A percentile compares a stretch with the other conserved stretches of the same genome.
phyloP scores from a whole-genome alignment of 2,888 invertebrate species.

The Chorisops tibialis region DNA sequence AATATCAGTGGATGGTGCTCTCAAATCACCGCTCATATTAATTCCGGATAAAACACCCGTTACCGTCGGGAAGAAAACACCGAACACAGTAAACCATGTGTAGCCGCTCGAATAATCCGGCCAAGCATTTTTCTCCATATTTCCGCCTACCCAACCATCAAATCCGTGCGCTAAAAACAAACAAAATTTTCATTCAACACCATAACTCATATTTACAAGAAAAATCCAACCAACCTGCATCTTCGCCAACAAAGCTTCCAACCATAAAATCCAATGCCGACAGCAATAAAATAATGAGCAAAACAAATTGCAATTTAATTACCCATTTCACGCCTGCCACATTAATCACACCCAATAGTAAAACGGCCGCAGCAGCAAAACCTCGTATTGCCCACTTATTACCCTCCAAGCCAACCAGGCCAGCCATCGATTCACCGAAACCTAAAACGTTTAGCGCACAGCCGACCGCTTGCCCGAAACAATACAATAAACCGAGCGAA shows the following conservation, averaged over 20 bases:
- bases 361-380: slow-evolving; percentile 82
- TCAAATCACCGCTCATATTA: slow-evolving; percentile 96
- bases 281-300: slow-evolving; percentile 78
- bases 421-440: slow-evolving; percentile 94
- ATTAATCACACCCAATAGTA: slow-evolving; percentile 85
- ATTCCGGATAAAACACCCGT: slow-evolving; percentile 96
- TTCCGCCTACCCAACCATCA: slow-evolving; percentile 78
- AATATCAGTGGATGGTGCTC: slow-evolving; percentile 87
- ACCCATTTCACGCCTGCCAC: slow-evolving; percentile 98
- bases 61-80: slow-evolving; percentile 96
- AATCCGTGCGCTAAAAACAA: slow-evolving; percentile 69
- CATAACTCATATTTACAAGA: slow-evolving; percentile 1
- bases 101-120: slow-evolving; percentile 75
- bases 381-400: slow-evolving; percentile 79
- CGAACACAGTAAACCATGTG: slow-evolving; percentile 94
- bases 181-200: background rate
- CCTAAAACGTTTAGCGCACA: slow-evolving; percentile 93
- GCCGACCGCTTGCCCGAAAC: slow-evolving; percentile 95
- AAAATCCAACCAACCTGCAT: slow-evolving; percentile 59
- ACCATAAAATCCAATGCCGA: slow-evolving; percentile 92
- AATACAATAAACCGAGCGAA: slow-evolving; percentile 87
- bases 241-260: slow-evolving; percentile 79
- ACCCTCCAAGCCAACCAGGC: slow-evolving; percentile 68
- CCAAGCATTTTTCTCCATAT: slow-evolving; percentile 77
- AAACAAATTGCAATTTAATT: slow-evolving; percentile 86